Evolutionary conservation across 2,113 vertebrate species (phyloP).

Genomic region (Hymenochirus boettgeri): DNA sequence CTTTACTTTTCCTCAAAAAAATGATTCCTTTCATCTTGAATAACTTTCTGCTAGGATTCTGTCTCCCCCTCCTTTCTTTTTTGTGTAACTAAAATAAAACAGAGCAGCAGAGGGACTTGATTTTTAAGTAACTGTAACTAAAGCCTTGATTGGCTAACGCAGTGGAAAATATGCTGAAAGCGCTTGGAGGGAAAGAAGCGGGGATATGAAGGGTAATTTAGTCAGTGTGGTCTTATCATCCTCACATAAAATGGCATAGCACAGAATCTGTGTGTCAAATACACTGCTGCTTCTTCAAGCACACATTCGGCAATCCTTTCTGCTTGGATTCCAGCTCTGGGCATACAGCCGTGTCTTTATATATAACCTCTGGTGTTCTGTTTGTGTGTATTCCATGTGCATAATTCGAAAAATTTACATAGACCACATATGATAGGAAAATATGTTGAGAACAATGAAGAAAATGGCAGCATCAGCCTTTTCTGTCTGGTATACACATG

Average conservation of each 20-base stretch:
- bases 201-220: constrained; percentile 59
- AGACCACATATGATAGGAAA: too few relatives aligned
- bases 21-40: too few relatives aligned
- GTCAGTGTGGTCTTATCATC: constrained; percentile 53
- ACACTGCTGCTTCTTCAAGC: constrained; percentile 53
- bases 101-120: constrained; percentile 47
- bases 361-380: constrained; percentile 26
- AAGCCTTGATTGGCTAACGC: constrained; percentile 56
- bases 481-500: too few relatives aligned
- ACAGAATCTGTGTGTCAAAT: constrained; percentile 58
- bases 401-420: too few relatives aligned
- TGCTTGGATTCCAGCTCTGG: constrained; percentile 33
- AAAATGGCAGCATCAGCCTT: too few relatives aligned
- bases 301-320: constrained; percentile 42
- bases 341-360: constrained; percentile 18
- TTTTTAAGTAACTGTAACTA: constrained; percentile 60
- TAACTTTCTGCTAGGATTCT: too few relatives aligned
- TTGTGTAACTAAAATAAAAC: constrained; percentile 23
- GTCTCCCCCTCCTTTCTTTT: too few relatives aligned
- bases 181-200: constrained; percentile 52
- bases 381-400: constrained; percentile 11
- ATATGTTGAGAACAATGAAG: too few relatives aligned
- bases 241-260: constrained; percentile 56
- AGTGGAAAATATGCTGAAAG: constrained; percentile 59
- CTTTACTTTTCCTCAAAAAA: too few relatives aligned